Percentiles rank a stretch among this genome's conserved stretches.
phyloP scores from a whole-genome alignment of 2,797 vertebrate species.

The Sus cebifrons region DNA sequence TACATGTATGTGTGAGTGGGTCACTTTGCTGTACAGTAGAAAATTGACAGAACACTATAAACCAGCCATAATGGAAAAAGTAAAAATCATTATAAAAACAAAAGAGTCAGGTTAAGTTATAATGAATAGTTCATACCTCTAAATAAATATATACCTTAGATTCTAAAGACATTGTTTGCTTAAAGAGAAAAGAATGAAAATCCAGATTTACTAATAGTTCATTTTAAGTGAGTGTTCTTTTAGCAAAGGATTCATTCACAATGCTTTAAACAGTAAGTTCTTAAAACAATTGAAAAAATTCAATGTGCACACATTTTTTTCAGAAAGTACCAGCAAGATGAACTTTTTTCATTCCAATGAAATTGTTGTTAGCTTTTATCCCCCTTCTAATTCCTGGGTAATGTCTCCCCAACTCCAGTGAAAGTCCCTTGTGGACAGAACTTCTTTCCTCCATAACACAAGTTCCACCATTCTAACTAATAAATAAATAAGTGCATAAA shows the following conservation, averaged over 20 bases:
- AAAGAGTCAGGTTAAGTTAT: constrained; percentile 41
- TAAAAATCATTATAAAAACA: no score
- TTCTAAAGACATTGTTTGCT: background rate
- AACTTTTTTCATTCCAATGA: background rate
- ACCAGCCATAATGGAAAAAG: no score
- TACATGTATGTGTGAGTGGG: no score
- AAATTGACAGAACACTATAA: no score
- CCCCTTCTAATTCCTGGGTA: background rate
- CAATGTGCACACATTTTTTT: background rate
- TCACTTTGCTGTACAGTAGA: no score
- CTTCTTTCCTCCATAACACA: background rate
- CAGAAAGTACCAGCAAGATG: background rate
- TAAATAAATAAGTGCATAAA: background rate
- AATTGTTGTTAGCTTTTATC: background rate
- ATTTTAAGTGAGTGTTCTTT: constrained; percentile 36
- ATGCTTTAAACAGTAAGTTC: constrained; percentile 19
- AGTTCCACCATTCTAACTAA: background rate
- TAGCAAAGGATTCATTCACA: background rate
- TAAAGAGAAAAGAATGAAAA: constrained; percentile 66
- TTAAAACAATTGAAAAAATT: constrained; percentile 32
- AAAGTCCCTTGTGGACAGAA: background rate
- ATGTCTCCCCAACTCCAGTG: background rate
- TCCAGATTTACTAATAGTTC: constrained; percentile 35
- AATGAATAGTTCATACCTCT: constrained; percentile 48
- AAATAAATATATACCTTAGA: constrained; percentile 38